A percentile compares a stretch with the other conserved stretches of the same genome.
Conservation (phyloP, 2,797 vertebrate genomes). For the Cichlasoma orientale region DNA sequence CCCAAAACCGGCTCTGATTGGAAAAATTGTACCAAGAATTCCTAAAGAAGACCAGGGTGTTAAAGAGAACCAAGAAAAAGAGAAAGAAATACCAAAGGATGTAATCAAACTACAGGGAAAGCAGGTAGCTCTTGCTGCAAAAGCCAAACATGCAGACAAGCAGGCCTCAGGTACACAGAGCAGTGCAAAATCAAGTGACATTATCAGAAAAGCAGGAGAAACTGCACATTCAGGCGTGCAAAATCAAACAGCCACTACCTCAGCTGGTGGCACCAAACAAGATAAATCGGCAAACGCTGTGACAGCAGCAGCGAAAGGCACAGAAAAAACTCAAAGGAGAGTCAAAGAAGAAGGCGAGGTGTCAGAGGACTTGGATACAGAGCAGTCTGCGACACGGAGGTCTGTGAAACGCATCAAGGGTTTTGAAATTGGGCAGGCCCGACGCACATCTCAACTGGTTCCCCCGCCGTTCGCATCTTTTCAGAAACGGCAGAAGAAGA, state of each 20-base stretch:
- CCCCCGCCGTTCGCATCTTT: constrained; percentile 39
- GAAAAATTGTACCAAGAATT: constrained; percentile 65
- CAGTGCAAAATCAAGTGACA: constrained; percentile 17
- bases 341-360: constrained; percentile 41
- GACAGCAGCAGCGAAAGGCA: constrained; percentile 51
- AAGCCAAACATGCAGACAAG: constrained; percentile 32
- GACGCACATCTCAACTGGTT: constrained; percentile 35
- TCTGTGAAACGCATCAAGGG: constrained; percentile 33
- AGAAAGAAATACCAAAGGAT: constrained; percentile 54
- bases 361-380: constrained; percentile 27
- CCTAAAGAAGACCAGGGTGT: constrained; percentile 44
- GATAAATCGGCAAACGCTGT: constrained; percentile 47
- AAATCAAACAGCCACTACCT: constrained; percentile 59
- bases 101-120: constrained; percentile 62
- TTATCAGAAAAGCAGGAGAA: constrained; percentile 25
- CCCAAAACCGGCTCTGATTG: constrained; percentile 51
- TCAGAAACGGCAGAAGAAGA: constrained; percentile 60
- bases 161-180: constrained; percentile 35
- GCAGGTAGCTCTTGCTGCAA: constrained; percentile 38
- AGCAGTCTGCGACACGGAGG: constrained; percentile 29
- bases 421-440: constrained; percentile 34
- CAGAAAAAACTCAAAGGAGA: constrained; percentile 42
- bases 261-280: constrained; percentile 54
- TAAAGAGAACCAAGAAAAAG: constrained; percentile 28
- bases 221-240: neutral